Base-by-base conservation (phyloP, 2,113 vertebrate species). In the Hypocryptadius cinnamomeus region DNA sequence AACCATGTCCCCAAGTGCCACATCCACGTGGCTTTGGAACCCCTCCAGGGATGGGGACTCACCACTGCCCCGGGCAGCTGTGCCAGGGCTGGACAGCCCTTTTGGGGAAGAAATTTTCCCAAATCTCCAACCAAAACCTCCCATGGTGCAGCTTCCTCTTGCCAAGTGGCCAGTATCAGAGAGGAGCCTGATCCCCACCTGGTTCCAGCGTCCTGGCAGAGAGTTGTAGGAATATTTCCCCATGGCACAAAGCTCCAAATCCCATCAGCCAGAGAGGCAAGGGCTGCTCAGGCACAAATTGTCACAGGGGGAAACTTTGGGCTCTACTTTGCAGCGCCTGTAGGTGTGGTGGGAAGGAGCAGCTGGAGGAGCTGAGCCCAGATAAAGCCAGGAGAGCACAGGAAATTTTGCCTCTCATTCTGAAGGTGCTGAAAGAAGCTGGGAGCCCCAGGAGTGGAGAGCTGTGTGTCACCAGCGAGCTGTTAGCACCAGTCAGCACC, bases 151-250 rank as follows among this genome's bases (percentile, higher is more conserved):
- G 31, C 4, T 33, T 13, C 76, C 31, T 65, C 44, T 13, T 4
- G 3, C 10, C 3, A 6, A 57, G 42, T 14, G 1, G 1, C 30
- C 0, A 0, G 23, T 16, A 28, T 9, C 19, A 3, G 74, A 42
- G 42, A 35, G 17, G 25, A 56, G 25, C 31, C 57, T 1, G 1
- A 42, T 15, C 50, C 24, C 9, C 21, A 8, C 5, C 42, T 24
- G 21, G 17, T 4, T 22, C 20, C 59, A 39, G 10, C 1, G 0
- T 40, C 35, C 85, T 64, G 57, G 1, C 85, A 64, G 50, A 65
- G 66, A 64, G 31, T 0, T 48, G 21, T 13, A 4, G 35, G 50
- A 50, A 15, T 10, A 7, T 65, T 40, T 56, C 50, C 47, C 68
- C 3, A 0, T 2, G 30, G 30, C 19, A 53, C 68, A 37, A 72